Base-by-base conservation (phyloP, 2,888 invertebrate species). In the Spilarctia lutea region DNA sequence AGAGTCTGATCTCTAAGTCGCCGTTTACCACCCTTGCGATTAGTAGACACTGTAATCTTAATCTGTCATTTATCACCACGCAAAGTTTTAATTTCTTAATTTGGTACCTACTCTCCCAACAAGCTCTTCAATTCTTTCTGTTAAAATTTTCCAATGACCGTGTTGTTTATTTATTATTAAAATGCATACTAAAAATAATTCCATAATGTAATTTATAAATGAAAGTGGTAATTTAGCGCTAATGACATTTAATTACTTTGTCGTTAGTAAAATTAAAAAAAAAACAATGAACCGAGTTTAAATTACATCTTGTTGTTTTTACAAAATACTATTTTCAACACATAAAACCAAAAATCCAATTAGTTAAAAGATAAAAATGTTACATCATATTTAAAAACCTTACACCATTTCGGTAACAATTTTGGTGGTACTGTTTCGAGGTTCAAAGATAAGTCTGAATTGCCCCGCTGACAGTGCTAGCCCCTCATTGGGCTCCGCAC, bases 401-500 rank as follows among this genome's bases (percentile, higher is more conserved):
- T 68, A 68, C 30, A 30, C 13, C 10, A 30, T 11, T 20, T 45
- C 45, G 2, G 30, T 63, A 30, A 30, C 30, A 3, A 68, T 30
- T 24, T 68, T 20, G 13, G 68, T 24, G 68, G 1, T 4, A 35
- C 35, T n/a, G 73, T 71, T 79, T 84, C 94, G 90, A 10, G 89
- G 89, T 85, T 91, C 89, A 85, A 96, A 95, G 7, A 94, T 78
- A 7, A 96, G 87, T 76, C 90, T 90, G 80, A 96, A 97, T 0
- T 96, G 96, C 83, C 95, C 93, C 1, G 97, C 96, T 1, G 96
- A 95, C 10, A 97, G 91, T 2, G 96, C 94, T 30, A 97, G 94
- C 18, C 97, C 97, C 68, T 96, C 96, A 67, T 94, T 88, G 0
- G 96, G 96, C 48, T 96, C 94, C 0, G 91, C 86, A 11, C 94